phyloP scores from a whole-genome alignment of 2,113 vertebrate species.

The Cacatua alba region DNA sequence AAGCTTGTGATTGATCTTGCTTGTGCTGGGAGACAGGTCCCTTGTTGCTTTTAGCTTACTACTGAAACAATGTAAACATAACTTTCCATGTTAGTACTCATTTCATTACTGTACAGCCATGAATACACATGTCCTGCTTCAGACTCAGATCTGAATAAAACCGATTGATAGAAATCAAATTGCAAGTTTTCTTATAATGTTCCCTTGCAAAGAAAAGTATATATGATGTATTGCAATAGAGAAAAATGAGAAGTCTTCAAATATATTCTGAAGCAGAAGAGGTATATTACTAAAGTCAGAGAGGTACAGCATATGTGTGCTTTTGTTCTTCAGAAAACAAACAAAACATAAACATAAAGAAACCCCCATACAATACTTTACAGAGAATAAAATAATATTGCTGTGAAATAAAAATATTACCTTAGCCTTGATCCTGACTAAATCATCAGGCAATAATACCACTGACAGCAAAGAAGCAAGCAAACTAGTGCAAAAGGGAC shows the following conservation, averaged over 20 bases:
- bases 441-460: neutral
- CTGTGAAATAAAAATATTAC: neutral
- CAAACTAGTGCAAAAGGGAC: fast-evolving
- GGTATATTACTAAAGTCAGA: neutral
- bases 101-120: neutral
- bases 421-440: neutral
- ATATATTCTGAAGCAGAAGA: neutral
- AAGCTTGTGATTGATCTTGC: neutral
- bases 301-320: neutral
- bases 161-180: neutral
- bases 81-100: neutral
- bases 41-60: neutral
- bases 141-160: neutral
- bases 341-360: neutral
- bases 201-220: neutral
- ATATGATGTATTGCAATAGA: neutral
- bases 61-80: neutral
- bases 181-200: neutral
- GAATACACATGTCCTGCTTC: neutral
- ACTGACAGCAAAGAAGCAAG: neutral
- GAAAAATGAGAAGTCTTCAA: neutral
- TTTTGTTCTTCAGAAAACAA: neutral
- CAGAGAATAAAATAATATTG: neutral
- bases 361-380: neutral
- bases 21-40: neutral